Conservation (phyloP, 2,797 vertebrate genomes). For the Rhincodon typus region DNA sequence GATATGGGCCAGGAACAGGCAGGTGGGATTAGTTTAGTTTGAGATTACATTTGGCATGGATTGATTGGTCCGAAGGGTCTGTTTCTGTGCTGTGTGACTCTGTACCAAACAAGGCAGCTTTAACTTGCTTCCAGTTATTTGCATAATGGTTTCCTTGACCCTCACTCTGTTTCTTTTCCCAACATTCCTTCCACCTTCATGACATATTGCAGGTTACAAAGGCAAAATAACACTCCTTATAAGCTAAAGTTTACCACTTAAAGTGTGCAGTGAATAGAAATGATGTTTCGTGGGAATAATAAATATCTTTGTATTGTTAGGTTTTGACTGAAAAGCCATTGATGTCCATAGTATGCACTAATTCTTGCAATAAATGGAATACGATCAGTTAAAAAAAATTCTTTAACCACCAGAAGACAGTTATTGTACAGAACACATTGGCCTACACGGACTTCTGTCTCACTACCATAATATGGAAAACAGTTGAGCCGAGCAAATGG, state of each 20-base stretch:
- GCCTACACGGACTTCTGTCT: not conserved
- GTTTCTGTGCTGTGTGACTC: too few species aligned
- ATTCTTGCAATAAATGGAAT: not conserved
- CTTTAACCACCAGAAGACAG: not conserved
- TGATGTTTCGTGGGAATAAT: not conserved
- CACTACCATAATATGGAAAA: not conserved
- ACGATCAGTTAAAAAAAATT: not conserved
- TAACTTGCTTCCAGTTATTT: not conserved
- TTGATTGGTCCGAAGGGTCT: too few species aligned
- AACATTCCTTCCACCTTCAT: not conserved
- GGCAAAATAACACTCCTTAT: not conserved
- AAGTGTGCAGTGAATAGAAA: not conserved
- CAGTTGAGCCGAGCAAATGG: not conserved
- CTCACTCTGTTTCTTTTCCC: not conserved
- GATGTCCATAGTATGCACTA: not conserved
- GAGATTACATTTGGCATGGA: too few species aligned
- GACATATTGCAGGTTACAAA: not conserved
- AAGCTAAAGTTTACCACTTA: not conserved
- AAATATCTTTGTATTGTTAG: not conserved
- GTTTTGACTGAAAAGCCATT: not conserved
- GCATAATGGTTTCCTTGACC: not conserved
- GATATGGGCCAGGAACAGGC: too few species aligned
- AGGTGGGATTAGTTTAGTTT: too few species aligned
- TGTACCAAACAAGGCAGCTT: not conserved
- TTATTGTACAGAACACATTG: not conserved